These are phyloP conservation scores for Stegana nigrithorax DNA, from an alignment of 2,888 invertebrate species.

Conservation along the genomic window DNA sequence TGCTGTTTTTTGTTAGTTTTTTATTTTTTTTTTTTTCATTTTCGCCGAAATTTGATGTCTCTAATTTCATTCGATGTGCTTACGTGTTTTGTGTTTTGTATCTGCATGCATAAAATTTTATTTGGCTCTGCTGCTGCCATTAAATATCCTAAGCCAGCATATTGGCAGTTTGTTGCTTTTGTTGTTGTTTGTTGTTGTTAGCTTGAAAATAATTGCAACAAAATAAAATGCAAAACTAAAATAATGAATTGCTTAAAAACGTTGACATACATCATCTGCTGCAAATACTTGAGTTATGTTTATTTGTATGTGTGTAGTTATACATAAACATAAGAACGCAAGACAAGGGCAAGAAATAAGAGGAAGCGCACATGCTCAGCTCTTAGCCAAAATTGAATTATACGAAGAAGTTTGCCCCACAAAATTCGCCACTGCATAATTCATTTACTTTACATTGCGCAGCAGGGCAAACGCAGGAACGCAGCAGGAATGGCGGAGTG, in stretches of 20 bases:
- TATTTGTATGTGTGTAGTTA: background rate
- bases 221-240: background rate
- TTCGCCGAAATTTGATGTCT: constrained; percentile 4
- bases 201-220: background rate
- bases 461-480: constrained; percentile 22
- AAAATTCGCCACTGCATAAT: constrained; percentile 46
- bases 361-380: constrained; percentile 19
- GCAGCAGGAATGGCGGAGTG: constrained; percentile 6
- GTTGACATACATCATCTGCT: background rate
- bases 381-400: constrained; percentile 39
- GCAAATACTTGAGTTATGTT: background rate
- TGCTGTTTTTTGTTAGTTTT: background rate
- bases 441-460: constrained; percentile 45
- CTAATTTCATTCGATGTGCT: constrained; percentile 40
- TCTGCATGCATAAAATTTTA: too few relatives aligned
- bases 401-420: constrained; percentile 22
- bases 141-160: too few relatives aligned
- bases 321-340: constrained; percentile 29
- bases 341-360: background rate
- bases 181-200: background rate
- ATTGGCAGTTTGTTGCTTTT: too few relatives aligned
- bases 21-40: background rate
- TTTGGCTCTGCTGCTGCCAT: too few relatives aligned
- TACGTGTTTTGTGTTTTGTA: too few relatives aligned
- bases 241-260: background rate